phyloP scores from a whole-genome alignment of 2,113 vertebrate species.

The Entomyzon cyanotis region DNA sequence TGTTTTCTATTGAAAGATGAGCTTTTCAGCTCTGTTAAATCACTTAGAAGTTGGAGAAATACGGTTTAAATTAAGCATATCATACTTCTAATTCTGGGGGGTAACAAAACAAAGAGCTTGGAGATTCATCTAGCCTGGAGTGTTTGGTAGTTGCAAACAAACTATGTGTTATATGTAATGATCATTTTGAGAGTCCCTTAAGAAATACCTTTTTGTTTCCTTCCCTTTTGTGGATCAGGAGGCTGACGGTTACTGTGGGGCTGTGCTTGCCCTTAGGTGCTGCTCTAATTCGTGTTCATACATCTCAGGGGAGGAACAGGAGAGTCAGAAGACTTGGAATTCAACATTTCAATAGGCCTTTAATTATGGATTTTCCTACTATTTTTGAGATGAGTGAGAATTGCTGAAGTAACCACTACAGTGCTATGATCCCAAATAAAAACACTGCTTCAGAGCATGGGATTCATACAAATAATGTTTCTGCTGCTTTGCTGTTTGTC shows the following conservation, averaged over 20 bases:
- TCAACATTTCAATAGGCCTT: not conserved
- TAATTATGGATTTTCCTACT: not conserved
- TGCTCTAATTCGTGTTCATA: fast-evolving
- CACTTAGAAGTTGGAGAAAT: slow-evolving; percentile 33
- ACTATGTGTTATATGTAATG: not conserved
- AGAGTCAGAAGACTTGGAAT: not conserved
- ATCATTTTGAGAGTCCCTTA: not conserved
- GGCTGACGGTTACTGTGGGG: not conserved
- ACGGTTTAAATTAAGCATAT: slow-evolving; percentile 66
- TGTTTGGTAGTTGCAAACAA: slow-evolving; percentile 1
- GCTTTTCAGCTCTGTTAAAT: slow-evolving; percentile 9
- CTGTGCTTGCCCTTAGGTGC: not conserved
- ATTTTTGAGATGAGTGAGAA: not conserved
- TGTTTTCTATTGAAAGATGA: not conserved
- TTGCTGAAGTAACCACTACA: not conserved
- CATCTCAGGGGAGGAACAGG: not conserved
- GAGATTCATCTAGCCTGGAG: slow-evolving; percentile 19
- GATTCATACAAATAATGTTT: not conserved
- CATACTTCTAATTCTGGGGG: slow-evolving; percentile 37
- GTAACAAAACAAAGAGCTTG: slow-evolving; percentile 37
- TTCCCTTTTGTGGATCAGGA: not conserved
- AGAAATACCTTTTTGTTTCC: not conserved
- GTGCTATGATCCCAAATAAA: not conserved
- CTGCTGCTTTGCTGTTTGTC: not conserved
- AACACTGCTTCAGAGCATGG: not conserved